Conservation (phyloP, 2,888 invertebrate species). For the Melolontha melolontha region DNA sequence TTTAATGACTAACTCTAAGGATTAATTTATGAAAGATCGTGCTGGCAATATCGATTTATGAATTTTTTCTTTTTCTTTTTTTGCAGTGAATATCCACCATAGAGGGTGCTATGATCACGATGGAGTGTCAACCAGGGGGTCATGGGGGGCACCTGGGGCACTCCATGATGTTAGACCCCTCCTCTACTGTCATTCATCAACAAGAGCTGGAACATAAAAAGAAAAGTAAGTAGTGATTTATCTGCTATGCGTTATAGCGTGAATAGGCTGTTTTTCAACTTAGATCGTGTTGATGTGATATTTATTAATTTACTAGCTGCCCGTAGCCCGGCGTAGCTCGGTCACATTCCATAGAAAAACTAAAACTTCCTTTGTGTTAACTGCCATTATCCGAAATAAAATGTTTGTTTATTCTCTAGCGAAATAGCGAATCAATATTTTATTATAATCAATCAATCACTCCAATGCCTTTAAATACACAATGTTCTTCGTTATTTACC, state of each 20-base stretch:
- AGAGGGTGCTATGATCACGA: constrained; percentile 67
- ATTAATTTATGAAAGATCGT: background rate
- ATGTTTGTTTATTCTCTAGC: no score
- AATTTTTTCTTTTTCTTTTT: constrained; percentile 40
- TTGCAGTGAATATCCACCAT: constrained; percentile 61
- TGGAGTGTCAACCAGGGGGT: constrained; percentile 67
- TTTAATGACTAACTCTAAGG: background rate
- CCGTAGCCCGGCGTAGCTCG: no score
- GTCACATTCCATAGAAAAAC: no score
- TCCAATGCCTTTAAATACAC: no score
- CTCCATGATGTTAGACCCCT: constrained; percentile 66
- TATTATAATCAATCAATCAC: no score
- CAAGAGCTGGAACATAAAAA: constrained; percentile 63
- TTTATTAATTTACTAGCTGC: no score
- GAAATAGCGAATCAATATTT: no score
- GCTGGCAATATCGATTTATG: background rate
- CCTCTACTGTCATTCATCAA: constrained; percentile 61
- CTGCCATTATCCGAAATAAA: no score
- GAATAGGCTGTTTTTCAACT: background rate
- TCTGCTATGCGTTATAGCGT: background rate
- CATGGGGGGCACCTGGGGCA: constrained; percentile 66
- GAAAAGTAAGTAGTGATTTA: constrained; percentile 61
- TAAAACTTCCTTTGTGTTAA: no score
- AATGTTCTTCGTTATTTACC: no score
- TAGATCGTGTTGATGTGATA: background rate